Base-by-base conservation (phyloP, 2,888 invertebrate species). In the Drosophila macrospina region DNA sequence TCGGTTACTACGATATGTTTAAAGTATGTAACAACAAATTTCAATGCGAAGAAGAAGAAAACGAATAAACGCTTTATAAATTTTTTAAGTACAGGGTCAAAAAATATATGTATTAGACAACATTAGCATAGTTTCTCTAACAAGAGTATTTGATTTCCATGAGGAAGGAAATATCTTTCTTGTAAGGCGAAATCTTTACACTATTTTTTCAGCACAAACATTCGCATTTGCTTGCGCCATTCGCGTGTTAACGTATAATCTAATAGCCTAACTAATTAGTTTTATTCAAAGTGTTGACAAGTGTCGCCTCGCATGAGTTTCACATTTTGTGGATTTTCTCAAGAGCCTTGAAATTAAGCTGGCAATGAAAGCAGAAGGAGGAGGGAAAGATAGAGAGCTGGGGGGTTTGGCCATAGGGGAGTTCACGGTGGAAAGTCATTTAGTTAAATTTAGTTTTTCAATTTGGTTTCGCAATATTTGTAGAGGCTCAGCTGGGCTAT, bases 401-500 rank as follows among this genome's bases (percentile, higher is more conserved):
- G 37, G 8, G 37, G 10, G 42, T 5, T 42, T 20, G 20, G 16
- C 20, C 2, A 6, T 26, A 6, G 5, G 26, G 34, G 8, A 36
- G 30, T 28, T n/a, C 13, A 1, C 32, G 20, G 26, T 34, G 26
- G 52, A 60, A 70, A 66, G 56, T 57, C 64, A 73, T 60, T 76
- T 66, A 61, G 68, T 66, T 48, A 3, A 57, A 44, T 64, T 78
- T 78, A 72, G 82, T 69, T 81, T 78, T 74, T 59, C 60, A 60
- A 82, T 82, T 68, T 72, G 44, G 4, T 32, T 57, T 11, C 41
- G 39, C 48, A 74, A 56, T 8, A 8, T 63, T 65, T 48, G 26
- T 24, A 34, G 26, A 59, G 64, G 55, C 78, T 34, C 81, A 87
- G 82, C 88, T 82, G 81, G 51, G 42, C 34, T 13, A 45, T 50